These are phyloP conservation scores for Xanthia togata DNA, from an alignment of 2,888 invertebrate genomes.

Conservation along the genomic window DNA sequence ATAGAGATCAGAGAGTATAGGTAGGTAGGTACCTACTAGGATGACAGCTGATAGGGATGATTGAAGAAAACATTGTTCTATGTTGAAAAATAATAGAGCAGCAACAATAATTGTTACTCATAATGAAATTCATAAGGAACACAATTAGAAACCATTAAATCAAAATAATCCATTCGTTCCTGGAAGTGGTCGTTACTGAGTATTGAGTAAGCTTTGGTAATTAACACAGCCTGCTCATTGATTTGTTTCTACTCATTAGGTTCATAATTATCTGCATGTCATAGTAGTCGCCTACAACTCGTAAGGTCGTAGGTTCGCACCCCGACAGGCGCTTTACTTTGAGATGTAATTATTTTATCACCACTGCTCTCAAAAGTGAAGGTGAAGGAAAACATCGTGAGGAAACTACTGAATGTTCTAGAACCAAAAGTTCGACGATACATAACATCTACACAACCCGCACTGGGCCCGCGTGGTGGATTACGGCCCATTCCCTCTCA, in stretches of 20 bases:
- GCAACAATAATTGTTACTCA: slow-evolving; percentile 1
- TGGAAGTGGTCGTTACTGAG: slow-evolving; percentile 11
- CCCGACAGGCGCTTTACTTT: too few relatives aligned
- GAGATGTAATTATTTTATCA: too few relatives aligned
- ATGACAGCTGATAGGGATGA: not conserved
- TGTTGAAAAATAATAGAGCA: not conserved
- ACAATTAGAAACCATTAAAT: slow-evolving; percentile 14
- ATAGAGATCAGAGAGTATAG: not conserved
- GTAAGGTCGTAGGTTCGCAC: too few relatives aligned
- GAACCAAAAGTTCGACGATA: too few relatives aligned
- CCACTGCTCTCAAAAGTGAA: too few relatives aligned
- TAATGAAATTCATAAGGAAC: not conserved
- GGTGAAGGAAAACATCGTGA: too few relatives aligned
- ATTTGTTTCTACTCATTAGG: not conserved
- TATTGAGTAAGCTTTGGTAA: slow-evolving; percentile 29
- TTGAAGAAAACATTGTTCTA: not conserved
- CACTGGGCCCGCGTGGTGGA: too few relatives aligned
- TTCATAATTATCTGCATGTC: not conserved
- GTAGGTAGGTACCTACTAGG: not conserved
- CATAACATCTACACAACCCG: too few relatives aligned
- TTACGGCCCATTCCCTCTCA: too few relatives aligned
- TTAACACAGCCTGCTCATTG: not conserved
- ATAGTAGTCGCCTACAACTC: too few relatives aligned
- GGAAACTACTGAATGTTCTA: too few relatives aligned
- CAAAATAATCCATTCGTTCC: slow-evolving; percentile 11